Base-by-base conservation (phyloP, 2,113 vertebrate genomes). In the Thalassoma bifasciatum region DNA sequence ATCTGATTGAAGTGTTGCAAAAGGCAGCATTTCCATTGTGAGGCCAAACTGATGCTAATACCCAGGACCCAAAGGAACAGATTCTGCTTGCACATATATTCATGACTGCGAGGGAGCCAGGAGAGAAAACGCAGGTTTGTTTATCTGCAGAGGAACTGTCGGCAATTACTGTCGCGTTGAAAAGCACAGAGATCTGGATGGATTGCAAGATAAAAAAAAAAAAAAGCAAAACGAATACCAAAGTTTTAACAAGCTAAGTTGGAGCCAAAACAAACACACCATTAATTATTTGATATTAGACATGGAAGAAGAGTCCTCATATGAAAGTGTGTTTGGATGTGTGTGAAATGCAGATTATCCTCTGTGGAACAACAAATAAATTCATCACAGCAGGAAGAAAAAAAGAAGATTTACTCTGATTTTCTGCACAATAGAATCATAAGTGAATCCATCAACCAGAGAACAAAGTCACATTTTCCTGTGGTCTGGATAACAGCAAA, bases 191-290 rank as follows among this genome's bases (percentile, higher is more conserved):
- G 56, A 77, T 77, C 65, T 82, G 81, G 76, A 83, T 77, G 73
- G 57, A 81, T 74, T 71, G 36, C 51, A 44, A 37, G 49, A 40
- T 73, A 10, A 81, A 56, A 75, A 73, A 60, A 72, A 65, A 4
- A 49, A 68, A 77, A 79, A 30, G 30, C 30, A 30, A 30, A 30
- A 30, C 30, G 30, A 68, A 59, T 66, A 51, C 34, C 58, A 73
- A 72, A 24, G 60, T 89, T 89, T 89, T 86, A 88, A 87, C 87
- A 75, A 88, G 79, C 65, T 79, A 84, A 79, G n/a, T 75, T 80
- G 59, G 22, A 62, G 14, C 23, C 16, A 16, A 70, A 53, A 38
- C 38, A 47, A 53, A 81, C 46, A 69, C 34, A 44, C 37, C 37
- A 14, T 7, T 46, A 61, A 40, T 4, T 57, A 66, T 71, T 26